Percentiles rank a stretch among this genome's conserved stretches.
phyloP scores from a whole-genome alignment of 2,888 invertebrate species.

The Digitonthophagus gazella region DNA sequence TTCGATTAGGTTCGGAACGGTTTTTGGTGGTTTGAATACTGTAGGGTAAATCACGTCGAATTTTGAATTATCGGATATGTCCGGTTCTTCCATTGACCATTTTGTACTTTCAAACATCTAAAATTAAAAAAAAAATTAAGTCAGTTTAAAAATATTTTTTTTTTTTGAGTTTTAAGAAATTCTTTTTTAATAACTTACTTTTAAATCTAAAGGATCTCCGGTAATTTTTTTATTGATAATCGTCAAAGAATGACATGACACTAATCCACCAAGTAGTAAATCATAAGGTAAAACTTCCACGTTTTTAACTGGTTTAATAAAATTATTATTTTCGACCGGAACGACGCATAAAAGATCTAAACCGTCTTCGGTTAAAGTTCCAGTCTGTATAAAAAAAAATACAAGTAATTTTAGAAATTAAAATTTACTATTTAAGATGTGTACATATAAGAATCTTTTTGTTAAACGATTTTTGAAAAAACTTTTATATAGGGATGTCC shows the following conservation, averaged over 20 bases:
- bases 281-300: constrained; percentile 53
- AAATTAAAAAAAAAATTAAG: constrained; percentile 29
- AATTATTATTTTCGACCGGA: constrained; percentile 56
- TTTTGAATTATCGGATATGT: constrained; percentile 78
- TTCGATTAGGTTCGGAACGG: constrained; percentile 29
- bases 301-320: constrained; percentile 52
- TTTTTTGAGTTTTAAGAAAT: too few species aligned
- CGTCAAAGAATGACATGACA: constrained; percentile 90
- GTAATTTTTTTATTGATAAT: constrained; percentile 81
- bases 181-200: constrained; percentile 54
- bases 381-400: constrained; percentile 65
- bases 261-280: constrained; percentile 68
- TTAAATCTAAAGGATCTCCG: constrained; percentile 94
- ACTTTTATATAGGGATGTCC: too few species aligned
- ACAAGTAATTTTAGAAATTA: neutral
- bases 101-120: constrained; percentile 95
- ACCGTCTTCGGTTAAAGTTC: constrained; percentile 94
- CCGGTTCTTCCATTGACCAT: constrained; percentile 87
- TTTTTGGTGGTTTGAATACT: constrained; percentile 66
- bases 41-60: constrained; percentile 88
- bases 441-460: too few species aligned
- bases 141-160: neutral
- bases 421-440: too few species aligned
- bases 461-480: too few species aligned
- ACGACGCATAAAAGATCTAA: constrained; percentile 93